Evolutionary conservation across 2,113 vertebrate species (phyloP).

Genomic region (Ameiurus melas): DNA sequence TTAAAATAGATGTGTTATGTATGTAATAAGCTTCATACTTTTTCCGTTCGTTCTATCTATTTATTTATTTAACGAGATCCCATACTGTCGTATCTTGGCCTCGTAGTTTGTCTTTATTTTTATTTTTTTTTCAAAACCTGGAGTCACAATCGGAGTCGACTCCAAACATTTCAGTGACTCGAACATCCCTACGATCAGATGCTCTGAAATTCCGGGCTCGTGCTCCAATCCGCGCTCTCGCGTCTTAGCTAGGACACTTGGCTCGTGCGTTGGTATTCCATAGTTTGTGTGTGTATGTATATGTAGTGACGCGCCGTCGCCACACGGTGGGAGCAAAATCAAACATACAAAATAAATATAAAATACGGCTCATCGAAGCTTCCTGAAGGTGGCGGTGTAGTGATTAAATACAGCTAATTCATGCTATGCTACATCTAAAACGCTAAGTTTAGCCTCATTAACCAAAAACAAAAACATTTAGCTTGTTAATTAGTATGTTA

Average conservation of each 20-base stretch:
- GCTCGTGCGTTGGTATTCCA: not conserved
- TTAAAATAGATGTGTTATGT: not conserved
- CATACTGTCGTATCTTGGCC: not conserved
- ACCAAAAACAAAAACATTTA: no score
- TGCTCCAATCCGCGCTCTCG: not conserved
- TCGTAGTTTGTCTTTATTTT: no score
- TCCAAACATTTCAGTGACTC: not conserved
- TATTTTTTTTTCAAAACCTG: not conserved
- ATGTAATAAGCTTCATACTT: not conserved
- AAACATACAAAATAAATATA: not conserved
- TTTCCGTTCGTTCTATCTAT: no score
- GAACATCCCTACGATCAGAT: not conserved
- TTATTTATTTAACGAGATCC: not conserved
- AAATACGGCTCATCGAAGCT: no score
- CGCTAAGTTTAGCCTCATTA: no score
- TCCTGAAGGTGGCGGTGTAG: not conserved
- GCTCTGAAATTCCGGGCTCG: not conserved
- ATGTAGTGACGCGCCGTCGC: not conserved
- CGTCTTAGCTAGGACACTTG: not conserved
- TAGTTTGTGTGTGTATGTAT: no score
- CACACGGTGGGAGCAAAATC: conserved; percentile 24
- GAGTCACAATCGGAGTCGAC: not conserved
- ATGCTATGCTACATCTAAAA: not conserved
- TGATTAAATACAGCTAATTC: not conserved
- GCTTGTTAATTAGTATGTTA: no score